phyloP scores from a whole-genome alignment of 2,113 vertebrate species.

The Puma concolor region DNA sequence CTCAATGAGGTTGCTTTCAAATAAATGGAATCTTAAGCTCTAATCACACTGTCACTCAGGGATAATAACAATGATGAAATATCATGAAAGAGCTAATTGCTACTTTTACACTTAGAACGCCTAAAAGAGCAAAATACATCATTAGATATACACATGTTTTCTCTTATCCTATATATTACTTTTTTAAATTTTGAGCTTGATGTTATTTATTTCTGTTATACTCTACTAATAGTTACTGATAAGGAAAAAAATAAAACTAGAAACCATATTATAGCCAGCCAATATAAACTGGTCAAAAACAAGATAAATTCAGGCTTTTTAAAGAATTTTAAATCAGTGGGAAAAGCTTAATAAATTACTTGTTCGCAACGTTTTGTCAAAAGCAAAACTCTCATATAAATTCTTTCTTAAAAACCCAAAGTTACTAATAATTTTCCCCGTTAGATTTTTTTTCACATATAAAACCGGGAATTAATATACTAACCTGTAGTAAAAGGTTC shows the following conservation, averaged over 20 bases:
- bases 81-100: background rate
- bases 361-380: background rate
- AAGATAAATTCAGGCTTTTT: background rate
- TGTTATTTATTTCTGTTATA: background rate
- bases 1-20: background rate
- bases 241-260: background rate
- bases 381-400: background rate
- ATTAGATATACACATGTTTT: background rate
- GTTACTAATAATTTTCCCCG: background rate
- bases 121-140: background rate
- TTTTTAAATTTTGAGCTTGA: background rate
- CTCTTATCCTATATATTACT: background rate
- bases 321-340: background rate
- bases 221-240: background rate
- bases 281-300: background rate
- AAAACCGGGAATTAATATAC: background rate
- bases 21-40: background rate
- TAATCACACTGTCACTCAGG: background rate
- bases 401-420: background rate
- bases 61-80: background rate
- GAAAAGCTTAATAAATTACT: background rate
- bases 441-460: background rate
- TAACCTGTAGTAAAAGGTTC: constrained; percentile 34
- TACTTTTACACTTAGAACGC: background rate
- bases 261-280: background rate